Evolutionary conservation across 2,113 vertebrate genomes (phyloP).

Genomic region (Peucedramus taeniatus): DNA sequence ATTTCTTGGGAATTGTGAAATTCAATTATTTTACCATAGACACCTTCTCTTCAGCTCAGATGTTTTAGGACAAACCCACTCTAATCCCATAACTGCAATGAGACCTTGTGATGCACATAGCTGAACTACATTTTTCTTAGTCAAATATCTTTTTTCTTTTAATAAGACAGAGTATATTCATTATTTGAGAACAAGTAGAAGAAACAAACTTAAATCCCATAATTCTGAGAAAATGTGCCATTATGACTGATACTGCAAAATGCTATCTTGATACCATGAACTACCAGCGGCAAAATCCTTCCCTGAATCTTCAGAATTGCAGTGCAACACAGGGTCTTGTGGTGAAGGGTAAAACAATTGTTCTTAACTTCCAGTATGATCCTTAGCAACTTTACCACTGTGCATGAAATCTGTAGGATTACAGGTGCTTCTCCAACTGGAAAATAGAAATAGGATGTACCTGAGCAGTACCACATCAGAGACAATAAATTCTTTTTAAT

Average conservation of each 20-base stretch:
- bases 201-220: background rate
- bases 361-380: background rate
- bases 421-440: background rate
- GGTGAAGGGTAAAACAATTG: background rate
- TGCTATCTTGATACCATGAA: background rate
- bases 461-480: background rate
- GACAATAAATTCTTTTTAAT: background rate
- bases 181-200: background rate
- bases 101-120: background rate
- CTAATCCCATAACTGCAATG: background rate
- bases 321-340: background rate
- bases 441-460: background rate
- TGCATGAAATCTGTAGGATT: background rate
- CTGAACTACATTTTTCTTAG: background rate
- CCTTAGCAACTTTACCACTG: background rate
- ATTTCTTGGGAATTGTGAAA: background rate
- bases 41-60: background rate
- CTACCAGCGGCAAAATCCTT: background rate
- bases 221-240: background rate
- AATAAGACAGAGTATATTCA: background rate
- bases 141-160: background rate
- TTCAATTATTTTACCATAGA: background rate
- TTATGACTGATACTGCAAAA: background rate
- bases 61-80: background rate
- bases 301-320: background rate